phyloP scores from a whole-genome alignment of 2,888 invertebrate genomes.

The Geotrupes spiniger region DNA sequence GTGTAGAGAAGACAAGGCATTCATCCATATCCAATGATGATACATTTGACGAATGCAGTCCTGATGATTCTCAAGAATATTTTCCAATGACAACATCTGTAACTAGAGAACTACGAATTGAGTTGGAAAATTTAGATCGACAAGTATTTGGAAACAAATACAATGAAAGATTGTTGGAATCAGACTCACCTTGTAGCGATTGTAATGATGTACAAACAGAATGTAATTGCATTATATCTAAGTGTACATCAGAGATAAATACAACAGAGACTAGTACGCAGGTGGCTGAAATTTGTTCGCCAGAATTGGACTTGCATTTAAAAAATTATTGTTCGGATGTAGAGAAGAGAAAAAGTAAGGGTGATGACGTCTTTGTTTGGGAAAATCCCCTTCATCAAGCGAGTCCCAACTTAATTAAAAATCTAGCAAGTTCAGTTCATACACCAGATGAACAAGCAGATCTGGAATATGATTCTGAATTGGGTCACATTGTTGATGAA shows the following conservation, averaged over 20 bases:
- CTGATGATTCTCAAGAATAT: slow-evolving; percentile 79
- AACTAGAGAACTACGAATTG: slow-evolving; percentile 77
- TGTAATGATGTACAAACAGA: slow-evolving; percentile 21
- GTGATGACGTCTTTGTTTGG: slow-evolving; percentile 66
- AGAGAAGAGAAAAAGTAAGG: slow-evolving; percentile 21
- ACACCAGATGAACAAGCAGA: slow-evolving; percentile 74
- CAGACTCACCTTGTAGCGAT: slow-evolving; percentile 25
- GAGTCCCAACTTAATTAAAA: slow-evolving; percentile 47
- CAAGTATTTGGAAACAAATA: slow-evolving; percentile 70
- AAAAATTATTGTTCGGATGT: slow-evolving; percentile 2
- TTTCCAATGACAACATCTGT: slow-evolving; percentile 86
- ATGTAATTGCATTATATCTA: slow-evolving; percentile 18
- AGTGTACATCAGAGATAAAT: slow-evolving; percentile 18
- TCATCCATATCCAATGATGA: slow-evolving; percentile 44
- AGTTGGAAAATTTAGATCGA: slow-evolving; percentile 79
- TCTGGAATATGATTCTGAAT: slow-evolving; percentile 63
- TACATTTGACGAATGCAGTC: slow-evolving; percentile 63
- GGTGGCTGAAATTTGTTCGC: slow-evolving; percentile 16
- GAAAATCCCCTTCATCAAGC: slow-evolving; percentile 71
- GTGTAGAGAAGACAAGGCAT: slow-evolving; percentile 38
- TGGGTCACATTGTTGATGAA: slow-evolving; percentile 61
- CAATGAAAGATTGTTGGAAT: slow-evolving; percentile 35
- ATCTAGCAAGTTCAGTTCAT: slow-evolving; percentile 53
- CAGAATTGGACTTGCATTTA: slow-evolving; percentile 23
- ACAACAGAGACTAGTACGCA: slow-evolving; percentile 19